Conservation (phyloP, 2,113 vertebrate species). For the Anguilla japonica region DNA sequence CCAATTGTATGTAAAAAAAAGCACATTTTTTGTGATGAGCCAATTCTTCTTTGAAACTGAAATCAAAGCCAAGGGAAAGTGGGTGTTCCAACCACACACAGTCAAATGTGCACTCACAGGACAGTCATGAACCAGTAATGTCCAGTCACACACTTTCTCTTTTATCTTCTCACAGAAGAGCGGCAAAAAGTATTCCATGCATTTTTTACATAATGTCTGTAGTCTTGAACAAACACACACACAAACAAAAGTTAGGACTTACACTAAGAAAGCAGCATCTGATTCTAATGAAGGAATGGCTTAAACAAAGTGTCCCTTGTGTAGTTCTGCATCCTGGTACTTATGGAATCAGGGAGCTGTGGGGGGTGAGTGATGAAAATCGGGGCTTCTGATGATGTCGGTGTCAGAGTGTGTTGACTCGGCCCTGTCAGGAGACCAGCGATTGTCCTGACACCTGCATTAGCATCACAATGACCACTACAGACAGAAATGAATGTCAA, state of each 20-base stretch:
- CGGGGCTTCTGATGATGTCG: background rate
- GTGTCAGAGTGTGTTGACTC: background rate
- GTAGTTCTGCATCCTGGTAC: background rate
- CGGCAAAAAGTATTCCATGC: no score
- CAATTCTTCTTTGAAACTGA: background rate
- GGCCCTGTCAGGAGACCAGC: background rate
- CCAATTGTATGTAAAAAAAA: no score
- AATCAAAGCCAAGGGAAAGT: background rate
- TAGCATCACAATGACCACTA: slow-evolving; percentile 22
- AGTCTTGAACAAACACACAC: background rate
- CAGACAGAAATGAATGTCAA: slow-evolving; percentile 18
- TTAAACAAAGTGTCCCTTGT: background rate
- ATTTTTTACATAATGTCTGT: no score
- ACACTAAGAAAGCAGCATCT: background rate
- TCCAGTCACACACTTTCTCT: background rate
- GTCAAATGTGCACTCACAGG: no score
- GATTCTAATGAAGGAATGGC: background rate
- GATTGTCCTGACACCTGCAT: background rate
- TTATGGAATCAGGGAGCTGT: background rate
- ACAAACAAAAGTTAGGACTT: background rate
- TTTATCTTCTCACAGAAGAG: background rate
- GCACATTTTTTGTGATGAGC: background rate
- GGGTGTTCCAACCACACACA: background rate
- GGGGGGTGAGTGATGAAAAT: background rate
- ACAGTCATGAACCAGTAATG: no score